phyloP scores from a whole-genome alignment of 2,797 vertebrate species.

The Poecilia gillii region DNA sequence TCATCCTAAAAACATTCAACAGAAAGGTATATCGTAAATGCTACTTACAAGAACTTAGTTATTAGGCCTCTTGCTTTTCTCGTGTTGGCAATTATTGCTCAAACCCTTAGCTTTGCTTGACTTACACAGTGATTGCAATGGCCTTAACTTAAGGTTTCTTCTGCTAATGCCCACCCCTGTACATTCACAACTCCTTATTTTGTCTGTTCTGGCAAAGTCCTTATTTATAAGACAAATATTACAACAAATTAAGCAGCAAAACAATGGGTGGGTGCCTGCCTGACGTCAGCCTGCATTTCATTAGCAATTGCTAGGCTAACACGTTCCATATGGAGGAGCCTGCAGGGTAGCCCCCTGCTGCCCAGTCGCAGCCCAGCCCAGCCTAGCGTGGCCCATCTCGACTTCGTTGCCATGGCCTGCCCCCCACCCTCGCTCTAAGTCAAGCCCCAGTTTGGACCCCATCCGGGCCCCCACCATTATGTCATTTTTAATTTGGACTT shows the following conservation, averaged over 20 bases:
- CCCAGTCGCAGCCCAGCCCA: slow-evolving; percentile 68
- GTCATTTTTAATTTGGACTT: slow-evolving; percentile 83
- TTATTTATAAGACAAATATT: slow-evolving; percentile 85
- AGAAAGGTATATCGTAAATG: slow-evolving; percentile 55
- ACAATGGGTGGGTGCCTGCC: slow-evolving; percentile 81
- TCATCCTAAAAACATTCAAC: slow-evolving; percentile 63
- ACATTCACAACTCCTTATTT: slow-evolving; percentile 44
- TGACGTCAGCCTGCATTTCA: slow-evolving; percentile 85
- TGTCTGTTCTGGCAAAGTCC: slow-evolving; percentile 63
- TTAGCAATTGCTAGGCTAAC: slow-evolving; percentile 82
- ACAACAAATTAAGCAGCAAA: slow-evolving; percentile 83
- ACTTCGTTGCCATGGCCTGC: slow-evolving; percentile 68
- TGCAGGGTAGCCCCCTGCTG: slow-evolving; percentile 79
- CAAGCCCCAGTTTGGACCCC: slow-evolving; percentile 69
- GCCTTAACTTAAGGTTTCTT: slow-evolving; percentile 30
- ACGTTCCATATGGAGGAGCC: slow-evolving; percentile 84
- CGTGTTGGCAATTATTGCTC: slow-evolving; percentile 60
- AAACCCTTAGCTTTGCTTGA: slow-evolving; percentile 42
- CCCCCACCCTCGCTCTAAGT: slow-evolving; percentile 65
- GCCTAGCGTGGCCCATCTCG: slow-evolving; percentile 68
- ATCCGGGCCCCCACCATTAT: slow-evolving; percentile 78
- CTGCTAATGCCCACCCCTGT: slow-evolving; percentile 31
- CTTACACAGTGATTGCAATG: slow-evolving; percentile 27
- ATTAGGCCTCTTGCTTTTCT: slow-evolving; percentile 54
- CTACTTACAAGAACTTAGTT: slow-evolving; percentile 65